Base-by-base conservation (phyloP, 2,113 vertebrate species). In the Ursus arctos region DNA sequence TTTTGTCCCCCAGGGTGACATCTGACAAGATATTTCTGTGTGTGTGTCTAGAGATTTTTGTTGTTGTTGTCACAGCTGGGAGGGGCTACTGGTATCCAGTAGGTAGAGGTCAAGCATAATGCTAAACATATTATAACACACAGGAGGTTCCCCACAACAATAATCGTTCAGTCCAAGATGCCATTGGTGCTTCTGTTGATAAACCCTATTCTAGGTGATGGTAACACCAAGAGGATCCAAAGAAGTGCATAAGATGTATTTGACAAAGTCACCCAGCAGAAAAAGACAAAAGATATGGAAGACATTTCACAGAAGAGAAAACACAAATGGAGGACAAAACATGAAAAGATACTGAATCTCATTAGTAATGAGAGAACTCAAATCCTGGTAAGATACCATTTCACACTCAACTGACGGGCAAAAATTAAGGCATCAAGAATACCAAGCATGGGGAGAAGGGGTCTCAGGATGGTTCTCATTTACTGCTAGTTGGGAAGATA, bases 351-450 rank as follows among this genome's bases (percentile, higher is more conserved):
- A 71, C 51, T 19, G 43, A 94, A 87, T 21, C 26, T 93, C 82
- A 89, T 94, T 79, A 88, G 95, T 72, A 79, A 86, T n/a, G 47
- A 93, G 31, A 77, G 65, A 97, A 86, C 86, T 95, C 96, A 96
- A 82, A 95, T 94, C 55, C 61, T 0, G 4, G 49, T 53, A 93
- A 82, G 91, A 69, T 88, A 93, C 61, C 57, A 96, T 93, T 96
- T 96, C 53, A 94, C 65, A 94, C 63, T 88, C 88, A 95, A 91
- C 31, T 93, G 77, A 84, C 7, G 40, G n/a, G 40, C 65, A 91
- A 95, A 94, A 88, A 93, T 86, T 91, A 91, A 94, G 59, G 79
- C 72, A 90, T 22, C 1, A 6, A 96, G 76, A 95, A 93, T 4
- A 76, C 11, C 9, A 49, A 43, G 47, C 88, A 47, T 1, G 4